Percentiles rank a stretch among this genome's conserved stretches.
Evolutionary conservation across 2,797 vertebrate genomes (phyloP).

Genomic region (Gymnothorax reevesii): DNA sequence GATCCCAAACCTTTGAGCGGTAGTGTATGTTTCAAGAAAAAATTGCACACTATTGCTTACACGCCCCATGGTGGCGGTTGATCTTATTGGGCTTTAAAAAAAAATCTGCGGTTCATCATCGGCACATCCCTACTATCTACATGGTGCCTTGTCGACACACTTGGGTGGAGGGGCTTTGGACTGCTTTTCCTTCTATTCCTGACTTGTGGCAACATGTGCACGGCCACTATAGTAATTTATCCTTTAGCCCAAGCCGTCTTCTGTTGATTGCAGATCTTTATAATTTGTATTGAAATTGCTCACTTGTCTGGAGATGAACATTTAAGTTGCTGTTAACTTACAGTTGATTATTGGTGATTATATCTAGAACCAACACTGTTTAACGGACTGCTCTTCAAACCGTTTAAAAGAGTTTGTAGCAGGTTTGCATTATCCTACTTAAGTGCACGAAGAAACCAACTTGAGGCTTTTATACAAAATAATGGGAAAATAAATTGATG

Average conservation of each 20-base stretch:
- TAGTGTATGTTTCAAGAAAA: no score
- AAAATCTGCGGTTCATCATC: no score
- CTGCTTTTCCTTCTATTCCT: conserved; percentile 4
- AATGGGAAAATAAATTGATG: neutral
- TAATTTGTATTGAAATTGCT: neutral
- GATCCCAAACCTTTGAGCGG: no score
- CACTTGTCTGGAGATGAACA: neutral
- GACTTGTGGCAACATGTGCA: conserved; percentile 18
- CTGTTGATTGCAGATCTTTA: neutral
- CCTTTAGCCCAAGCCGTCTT: neutral
- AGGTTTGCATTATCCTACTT: neutral
- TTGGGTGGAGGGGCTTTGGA: neutral
- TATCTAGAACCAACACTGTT: neutral
- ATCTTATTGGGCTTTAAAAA: no score
- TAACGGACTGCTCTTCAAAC: neutral
- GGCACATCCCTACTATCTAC: neutral
- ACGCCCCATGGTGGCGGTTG: no score
- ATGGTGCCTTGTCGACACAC: neutral
- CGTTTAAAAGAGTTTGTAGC: neutral
- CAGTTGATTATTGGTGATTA: neutral
- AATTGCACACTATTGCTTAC: no score
- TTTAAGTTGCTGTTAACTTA: neutral
- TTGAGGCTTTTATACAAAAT: neutral
- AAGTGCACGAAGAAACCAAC: neutral
- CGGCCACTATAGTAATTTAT: conserved; percentile 20